phyloP scores from a whole-genome alignment of 2,888 invertebrate species.

The Eupithecia centaureata region DNA sequence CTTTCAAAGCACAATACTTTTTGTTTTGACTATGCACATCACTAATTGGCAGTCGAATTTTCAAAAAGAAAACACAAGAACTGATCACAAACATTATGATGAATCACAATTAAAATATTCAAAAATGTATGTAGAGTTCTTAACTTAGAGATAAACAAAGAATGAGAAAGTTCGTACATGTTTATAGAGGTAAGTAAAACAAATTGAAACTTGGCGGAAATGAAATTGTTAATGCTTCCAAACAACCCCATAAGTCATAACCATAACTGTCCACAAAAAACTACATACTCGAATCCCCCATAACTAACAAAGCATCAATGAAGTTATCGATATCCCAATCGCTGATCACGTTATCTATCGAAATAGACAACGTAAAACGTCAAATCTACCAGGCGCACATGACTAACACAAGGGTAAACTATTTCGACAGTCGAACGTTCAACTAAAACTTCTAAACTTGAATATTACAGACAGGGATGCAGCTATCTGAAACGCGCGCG shows the following conservation, averaged over 20 bases:
- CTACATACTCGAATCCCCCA: neutral
- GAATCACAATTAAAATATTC: neutral
- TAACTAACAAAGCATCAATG: conserved; percentile 4
- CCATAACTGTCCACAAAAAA: neutral
- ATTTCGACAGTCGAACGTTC: conserved; percentile 76
- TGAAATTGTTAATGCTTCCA: neutral
- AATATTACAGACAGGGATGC: conserved; percentile 70
- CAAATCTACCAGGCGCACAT: conserved; percentile 79
- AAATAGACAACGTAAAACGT: conserved; percentile 79
- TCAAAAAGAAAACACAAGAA: neutral
- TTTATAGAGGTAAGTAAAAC: too few species aligned
- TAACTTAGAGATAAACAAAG: neutral
- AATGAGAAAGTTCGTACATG: neutral
- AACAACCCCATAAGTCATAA: too few species aligned
- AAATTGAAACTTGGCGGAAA: neutral
- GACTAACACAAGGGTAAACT: conserved; percentile 71
- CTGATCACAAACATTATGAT: neutral
- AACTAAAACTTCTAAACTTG: conserved; percentile 80
- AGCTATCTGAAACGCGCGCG: conserved; percentile 61
- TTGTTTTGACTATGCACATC: conserved; percentile 20
- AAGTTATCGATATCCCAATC: conserved; percentile 48
- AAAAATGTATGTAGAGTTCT: neutral
- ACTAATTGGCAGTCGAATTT: conserved; percentile 29
- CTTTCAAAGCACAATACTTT: conserved; percentile 26
- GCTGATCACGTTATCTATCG: conserved; percentile 71